Evolutionary conservation across 2,888 invertebrate genomes (phyloP).

Genomic region (Dione juno): DNA sequence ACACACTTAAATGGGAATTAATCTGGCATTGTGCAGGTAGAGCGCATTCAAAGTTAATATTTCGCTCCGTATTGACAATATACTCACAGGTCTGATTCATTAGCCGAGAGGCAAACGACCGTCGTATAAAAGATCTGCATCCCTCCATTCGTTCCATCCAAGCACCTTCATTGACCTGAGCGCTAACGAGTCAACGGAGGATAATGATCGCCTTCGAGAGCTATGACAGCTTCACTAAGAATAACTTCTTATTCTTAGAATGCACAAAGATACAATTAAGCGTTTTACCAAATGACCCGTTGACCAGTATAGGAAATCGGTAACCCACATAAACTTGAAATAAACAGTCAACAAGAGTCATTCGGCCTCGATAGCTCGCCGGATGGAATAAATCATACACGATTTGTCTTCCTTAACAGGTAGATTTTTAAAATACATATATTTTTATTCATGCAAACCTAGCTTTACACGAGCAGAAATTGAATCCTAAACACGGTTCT

Average conservation of each 20-base stretch:
- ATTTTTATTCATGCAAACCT: slow-evolving; percentile 79
- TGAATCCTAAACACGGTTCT: slow-evolving; percentile 73
- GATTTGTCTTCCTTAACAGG: slow-evolving; percentile 76
- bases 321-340: slow-evolving; percentile 68
- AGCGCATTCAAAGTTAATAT: slow-evolving; percentile 69
- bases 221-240: slow-evolving; percentile 62
- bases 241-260: slow-evolving; percentile 43
- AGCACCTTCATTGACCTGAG: slow-evolving; percentile 72
- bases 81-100: slow-evolving; percentile 77
- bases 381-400: slow-evolving; percentile 73
- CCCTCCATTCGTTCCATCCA: slow-evolving; percentile 72
- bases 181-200: slow-evolving; percentile 72
- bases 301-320: slow-evolving; percentile 59
- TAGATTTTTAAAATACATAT: slow-evolving; percentile 75
- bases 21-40: slow-evolving; percentile 69
- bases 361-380: slow-evolving; percentile 67
- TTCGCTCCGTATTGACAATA: slow-evolving; percentile 77
- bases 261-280: slow-evolving; percentile 53
- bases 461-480: slow-evolving; percentile 78
- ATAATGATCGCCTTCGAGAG: slow-evolving; percentile 76
- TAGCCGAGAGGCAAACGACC: slow-evolving; percentile 77
- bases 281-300: slow-evolving; percentile 56
- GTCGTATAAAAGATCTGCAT: slow-evolving; percentile 73
- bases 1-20: slow-evolving; percentile 77
- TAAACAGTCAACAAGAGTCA: slow-evolving; percentile 67